phyloP scores from a whole-genome alignment of 2,888 invertebrate genomes.

The Cataglyphis cursor region DNA sequence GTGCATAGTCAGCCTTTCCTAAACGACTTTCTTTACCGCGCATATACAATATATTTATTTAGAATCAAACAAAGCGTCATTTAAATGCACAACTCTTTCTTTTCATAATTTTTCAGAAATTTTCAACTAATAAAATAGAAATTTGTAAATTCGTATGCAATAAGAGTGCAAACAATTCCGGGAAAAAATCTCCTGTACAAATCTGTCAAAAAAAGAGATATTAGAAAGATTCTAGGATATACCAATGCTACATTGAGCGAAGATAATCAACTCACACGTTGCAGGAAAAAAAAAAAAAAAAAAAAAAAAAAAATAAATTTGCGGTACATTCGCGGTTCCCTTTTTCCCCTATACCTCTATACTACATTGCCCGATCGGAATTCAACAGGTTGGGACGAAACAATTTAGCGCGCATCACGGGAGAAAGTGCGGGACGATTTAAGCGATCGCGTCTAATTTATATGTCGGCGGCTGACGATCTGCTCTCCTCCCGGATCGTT shows the following conservation, averaged over 20 bases:
- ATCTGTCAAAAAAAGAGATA: not conserved
- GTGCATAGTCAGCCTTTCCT: not conserved
- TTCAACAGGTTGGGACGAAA: constrained; percentile 55
- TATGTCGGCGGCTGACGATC: constrained; percentile 29
- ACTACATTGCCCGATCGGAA: constrained; percentile 5
- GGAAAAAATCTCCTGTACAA: not conserved
- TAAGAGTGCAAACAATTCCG: not conserved
- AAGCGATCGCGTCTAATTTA: constrained; percentile 52
- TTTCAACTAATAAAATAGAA: not conserved
- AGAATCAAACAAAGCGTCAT: not conserved
- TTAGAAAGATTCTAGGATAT: not conserved
- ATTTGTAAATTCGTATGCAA: not conserved
- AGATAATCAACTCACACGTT: not conserved
- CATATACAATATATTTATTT: not conserved
- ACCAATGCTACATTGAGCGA: constrained; percentile 17
- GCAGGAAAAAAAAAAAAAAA: not conserved
- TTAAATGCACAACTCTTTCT: not conserved
- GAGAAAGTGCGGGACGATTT: constrained; percentile 40
- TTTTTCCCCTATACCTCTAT: not conserved
- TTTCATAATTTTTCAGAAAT: not conserved
- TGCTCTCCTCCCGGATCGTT: constrained; percentile 10
- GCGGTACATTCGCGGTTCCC: not conserved
- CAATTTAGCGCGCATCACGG: constrained; percentile 38
- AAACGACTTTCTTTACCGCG: not conserved
- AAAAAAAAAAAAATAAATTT: not conserved